Percentiles rank a stretch among this genome's conserved stretches.
phyloP scores from a whole-genome alignment of 2,113 vertebrate genomes.

The Steatornis caripensis region DNA sequence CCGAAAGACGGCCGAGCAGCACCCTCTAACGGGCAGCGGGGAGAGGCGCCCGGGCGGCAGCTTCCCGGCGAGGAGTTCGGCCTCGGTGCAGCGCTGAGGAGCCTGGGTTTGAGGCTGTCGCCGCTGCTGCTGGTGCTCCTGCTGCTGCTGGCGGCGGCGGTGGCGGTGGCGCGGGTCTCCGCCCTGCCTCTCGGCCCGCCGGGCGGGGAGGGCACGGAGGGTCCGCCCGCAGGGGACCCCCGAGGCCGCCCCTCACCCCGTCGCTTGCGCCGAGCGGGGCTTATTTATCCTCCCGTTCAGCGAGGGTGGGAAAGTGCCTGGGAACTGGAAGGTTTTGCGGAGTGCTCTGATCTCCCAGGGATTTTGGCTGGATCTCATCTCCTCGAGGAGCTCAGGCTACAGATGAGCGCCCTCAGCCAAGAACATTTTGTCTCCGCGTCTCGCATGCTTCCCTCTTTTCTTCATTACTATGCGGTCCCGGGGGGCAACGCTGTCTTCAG shows the following conservation, averaged over 20 bases:
- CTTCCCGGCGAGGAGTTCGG: accelerated
- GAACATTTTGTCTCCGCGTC: neutral
- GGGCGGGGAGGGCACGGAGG: accelerated
- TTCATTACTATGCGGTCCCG: accelerated
- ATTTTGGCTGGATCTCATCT: neutral
- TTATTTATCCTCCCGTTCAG: neutral
- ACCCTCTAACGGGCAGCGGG: neutral
- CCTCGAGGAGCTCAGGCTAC: neutral
- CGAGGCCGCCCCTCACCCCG: neutral
- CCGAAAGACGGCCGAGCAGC: neutral
- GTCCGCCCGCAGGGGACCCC: neutral
- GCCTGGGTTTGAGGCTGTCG: too few species aligned
- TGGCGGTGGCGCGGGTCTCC: neutral
- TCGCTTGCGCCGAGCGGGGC: accelerated
- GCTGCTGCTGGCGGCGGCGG: too few species aligned
- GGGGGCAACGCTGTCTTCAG: neutral
- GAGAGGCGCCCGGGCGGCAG: neutral
- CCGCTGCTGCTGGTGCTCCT: too few species aligned
- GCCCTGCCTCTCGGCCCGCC: neutral
- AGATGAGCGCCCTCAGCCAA: neutral
- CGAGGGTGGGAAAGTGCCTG: neutral
- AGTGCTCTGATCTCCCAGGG: neutral
- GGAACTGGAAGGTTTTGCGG: neutral
- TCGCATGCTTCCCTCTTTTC: neutral
- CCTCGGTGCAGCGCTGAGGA: accelerated